phyloP scores from a whole-genome alignment of 2,113 vertebrate species.

The Burhinus bistriatus region DNA sequence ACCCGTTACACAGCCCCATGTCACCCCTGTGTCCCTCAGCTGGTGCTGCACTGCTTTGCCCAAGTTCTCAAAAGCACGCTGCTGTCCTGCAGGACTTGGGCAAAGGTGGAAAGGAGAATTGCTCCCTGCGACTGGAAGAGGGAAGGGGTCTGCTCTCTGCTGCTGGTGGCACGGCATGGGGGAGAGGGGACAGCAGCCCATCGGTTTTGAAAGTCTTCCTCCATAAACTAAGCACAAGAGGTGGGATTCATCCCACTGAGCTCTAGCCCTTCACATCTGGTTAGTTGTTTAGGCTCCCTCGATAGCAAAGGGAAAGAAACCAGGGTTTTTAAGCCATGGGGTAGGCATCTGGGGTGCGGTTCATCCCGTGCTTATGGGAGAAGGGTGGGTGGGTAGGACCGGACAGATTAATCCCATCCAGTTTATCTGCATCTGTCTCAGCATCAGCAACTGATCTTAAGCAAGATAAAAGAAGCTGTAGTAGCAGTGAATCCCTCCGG shows the following conservation, averaged over 20 bases:
- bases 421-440: background rate
- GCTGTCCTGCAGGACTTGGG: background rate
- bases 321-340: background rate
- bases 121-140: accelerated
- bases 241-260: background rate
- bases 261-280: background rate
- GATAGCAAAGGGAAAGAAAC: accelerated
- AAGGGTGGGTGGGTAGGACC: too few relatives aligned
- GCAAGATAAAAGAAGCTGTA: background rate
- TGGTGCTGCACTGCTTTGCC: background rate
- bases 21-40: background rate
- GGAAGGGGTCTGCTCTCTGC: background rate
- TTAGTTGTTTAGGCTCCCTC: background rate
- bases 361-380: background rate
- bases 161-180: too few relatives aligned
- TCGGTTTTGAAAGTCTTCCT: background rate
- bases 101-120: background rate
- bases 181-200: background rate
- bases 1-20: accelerated
- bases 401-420: background rate
- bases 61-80: accelerated
- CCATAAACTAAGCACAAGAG: accelerated
- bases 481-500: background rate
- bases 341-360: background rate
- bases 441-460: background rate